These are phyloP conservation scores for Phocoena phocoena DNA, from an alignment of 2,113 vertebrate genomes.

Conservation along the genomic window DNA sequence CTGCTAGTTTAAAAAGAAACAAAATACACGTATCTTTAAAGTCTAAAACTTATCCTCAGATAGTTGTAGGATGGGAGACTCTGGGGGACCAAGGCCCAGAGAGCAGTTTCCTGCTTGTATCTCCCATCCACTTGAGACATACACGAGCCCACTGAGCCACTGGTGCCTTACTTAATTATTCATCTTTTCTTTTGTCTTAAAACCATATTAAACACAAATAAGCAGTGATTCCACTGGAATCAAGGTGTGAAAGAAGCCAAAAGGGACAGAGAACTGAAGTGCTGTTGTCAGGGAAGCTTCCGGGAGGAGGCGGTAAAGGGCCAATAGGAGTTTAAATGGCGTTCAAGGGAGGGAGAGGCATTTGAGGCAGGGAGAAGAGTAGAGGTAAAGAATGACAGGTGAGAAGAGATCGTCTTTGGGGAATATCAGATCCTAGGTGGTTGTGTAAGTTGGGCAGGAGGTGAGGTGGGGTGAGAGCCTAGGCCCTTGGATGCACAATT, in stretches of 20 bases:
- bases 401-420: background rate
- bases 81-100: background rate
- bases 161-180: background rate
- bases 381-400: background rate
- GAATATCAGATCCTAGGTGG: background rate
- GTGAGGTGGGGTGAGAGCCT: background rate
- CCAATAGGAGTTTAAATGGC: background rate
- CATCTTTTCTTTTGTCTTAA: background rate
- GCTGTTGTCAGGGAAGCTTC: background rate
- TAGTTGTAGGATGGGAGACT: background rate
- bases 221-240: background rate
- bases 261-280: background rate
- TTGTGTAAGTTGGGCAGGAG: background rate
- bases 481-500: background rate
- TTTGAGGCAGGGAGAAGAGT: background rate
- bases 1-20: background rate
- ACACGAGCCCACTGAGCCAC: fast-evolving
- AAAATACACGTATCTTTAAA: background rate
- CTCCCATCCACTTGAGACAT: background rate
- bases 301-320: background rate
- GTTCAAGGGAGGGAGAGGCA: background rate
- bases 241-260: background rate
- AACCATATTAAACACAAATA: background rate
- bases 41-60: background rate
- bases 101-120: background rate